phyloP scores from a whole-genome alignment of 2,888 invertebrate genomes.

The Scaptomyza flava region DNA sequence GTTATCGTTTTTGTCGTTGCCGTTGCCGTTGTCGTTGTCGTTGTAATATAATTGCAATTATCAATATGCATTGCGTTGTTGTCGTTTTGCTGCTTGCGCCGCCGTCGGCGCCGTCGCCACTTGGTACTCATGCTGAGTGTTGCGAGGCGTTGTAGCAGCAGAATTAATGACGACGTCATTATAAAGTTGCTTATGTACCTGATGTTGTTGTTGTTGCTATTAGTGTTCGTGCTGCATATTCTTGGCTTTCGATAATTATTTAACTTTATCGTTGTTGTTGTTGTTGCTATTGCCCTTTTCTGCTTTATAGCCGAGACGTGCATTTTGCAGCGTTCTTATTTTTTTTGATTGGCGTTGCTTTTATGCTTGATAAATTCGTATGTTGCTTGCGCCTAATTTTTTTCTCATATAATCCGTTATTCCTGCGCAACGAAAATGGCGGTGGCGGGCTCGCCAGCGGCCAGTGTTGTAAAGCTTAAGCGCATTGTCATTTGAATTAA shows the following conservation, averaged over 20 bases:
- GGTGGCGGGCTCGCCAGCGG: conserved; percentile 16
- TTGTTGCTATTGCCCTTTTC: conserved; percentile 31
- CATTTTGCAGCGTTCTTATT: conserved; percentile 61
- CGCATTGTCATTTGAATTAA: conserved; percentile 29
- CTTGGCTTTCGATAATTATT: conserved; percentile 60
- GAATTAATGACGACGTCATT: conserved; percentile 62
- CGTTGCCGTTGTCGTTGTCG: conserved; percentile 50
- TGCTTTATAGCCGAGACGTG: conserved; percentile 72
- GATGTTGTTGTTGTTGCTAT: conserved; percentile 38
- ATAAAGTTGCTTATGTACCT: conserved; percentile 60
- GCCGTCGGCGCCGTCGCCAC: conserved; percentile 74
- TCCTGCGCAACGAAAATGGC: conserved; percentile 36
- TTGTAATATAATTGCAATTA: conserved; percentile 70
- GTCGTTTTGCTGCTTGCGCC: conserved; percentile 58
- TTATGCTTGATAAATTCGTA: conserved; percentile 55
- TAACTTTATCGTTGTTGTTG: conserved; percentile 46
- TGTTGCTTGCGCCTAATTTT: conserved; percentile 20
- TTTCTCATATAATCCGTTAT: conserved; percentile 46
- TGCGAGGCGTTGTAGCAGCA: conserved; percentile 58
- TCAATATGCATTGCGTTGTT: conserved; percentile 52
- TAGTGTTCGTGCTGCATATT: conserved; percentile 43
- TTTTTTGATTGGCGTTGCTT: conserved; percentile 29
- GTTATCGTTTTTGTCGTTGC: conserved; percentile 44
- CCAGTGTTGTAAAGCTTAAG: conserved; percentile 48
- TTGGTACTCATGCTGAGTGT: conserved; percentile 64